Percentiles rank a stretch among this genome's conserved stretches.
These are phyloP conservation scores for Ditylenchus dipsaci DNA, from an alignment of 1,140 invertebrate species.

Conservation along the genomic window DNA sequence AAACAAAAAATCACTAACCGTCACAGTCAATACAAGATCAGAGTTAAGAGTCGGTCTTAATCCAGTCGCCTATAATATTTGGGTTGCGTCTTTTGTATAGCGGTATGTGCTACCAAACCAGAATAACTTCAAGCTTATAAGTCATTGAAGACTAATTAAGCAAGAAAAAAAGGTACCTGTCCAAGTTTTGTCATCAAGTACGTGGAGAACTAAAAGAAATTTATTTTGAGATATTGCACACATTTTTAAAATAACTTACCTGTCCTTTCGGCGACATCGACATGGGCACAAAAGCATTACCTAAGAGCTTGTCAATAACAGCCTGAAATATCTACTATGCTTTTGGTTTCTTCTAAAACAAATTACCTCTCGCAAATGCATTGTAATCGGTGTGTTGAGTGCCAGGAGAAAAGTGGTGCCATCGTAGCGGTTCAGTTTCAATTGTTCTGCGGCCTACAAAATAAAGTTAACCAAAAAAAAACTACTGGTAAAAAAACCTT, in stretches of 20 bases:
- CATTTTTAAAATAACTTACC: conserved; percentile 33
- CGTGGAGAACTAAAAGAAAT: not conserved
- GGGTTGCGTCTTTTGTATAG: not conserved
- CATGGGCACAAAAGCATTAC: not conserved
- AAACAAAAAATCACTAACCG: conserved; percentile 37
- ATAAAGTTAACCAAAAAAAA: no score
- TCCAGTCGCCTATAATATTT: conserved; percentile 37
- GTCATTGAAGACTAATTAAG: no score
- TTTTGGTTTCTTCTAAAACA: no score
- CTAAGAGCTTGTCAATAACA: conserved; percentile 11
- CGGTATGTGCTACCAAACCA: not conserved
- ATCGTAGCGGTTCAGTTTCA: conserved; percentile 39
- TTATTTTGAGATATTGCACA: no score
- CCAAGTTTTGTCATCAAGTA: not conserved
- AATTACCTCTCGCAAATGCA: conserved; percentile 39
- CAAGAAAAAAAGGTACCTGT: not conserved
- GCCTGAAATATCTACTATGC: conserved; percentile 8
- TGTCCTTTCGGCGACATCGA: conserved; percentile 32
- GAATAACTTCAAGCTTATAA: not conserved
- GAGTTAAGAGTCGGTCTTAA: conserved; percentile 46
- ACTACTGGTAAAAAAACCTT: no score
- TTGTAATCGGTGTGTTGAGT: conserved; percentile 48
- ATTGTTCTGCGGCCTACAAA: conserved; percentile 24
- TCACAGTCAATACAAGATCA: conserved; percentile 48
- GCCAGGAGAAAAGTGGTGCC: conserved; percentile 48